Base-by-base conservation (phyloP, 2,113 vertebrate species). In the Megatriorchis doriae region DNA sequence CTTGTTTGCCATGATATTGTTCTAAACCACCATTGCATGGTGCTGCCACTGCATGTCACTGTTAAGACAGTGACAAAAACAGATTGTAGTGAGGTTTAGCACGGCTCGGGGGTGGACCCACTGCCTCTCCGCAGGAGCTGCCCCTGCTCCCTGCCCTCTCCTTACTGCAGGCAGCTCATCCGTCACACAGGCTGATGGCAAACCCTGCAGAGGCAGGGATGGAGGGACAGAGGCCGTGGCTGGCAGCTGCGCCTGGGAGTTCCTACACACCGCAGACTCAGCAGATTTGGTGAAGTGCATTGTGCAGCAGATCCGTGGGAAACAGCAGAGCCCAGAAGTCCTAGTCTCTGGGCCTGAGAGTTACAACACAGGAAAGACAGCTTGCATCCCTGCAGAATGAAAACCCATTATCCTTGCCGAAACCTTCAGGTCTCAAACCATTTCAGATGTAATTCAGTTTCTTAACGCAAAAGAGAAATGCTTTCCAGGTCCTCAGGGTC, bases 21-120 rank as follows among this genome's bases (percentile, higher is more conserved):
- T 65, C 81, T 23, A 47, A 71, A 12, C 38, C 65, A 40, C 71
- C 21, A 8, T 10, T 81, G 86, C 71, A 4, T 27, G 58, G 8
- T 62, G 81, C 86, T 66, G 59, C 81, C 75, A 32, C 71, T 56
- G 77, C 86, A 89, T 40, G 70, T 52, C 90, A 86, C 81, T 78
- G 58, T 78, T 67, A 25, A 27, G 75, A 52, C 81, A 36, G 71
- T 6, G 77, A 86, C 65, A 34, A 63, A 66, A 59, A 6, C 13
- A 22, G 66, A 10, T 4, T 21, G 36, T 3, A 6, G 48, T 1
- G 53, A 78, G 70, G 40, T 43, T 59, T 6, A 11, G 45, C 18
- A 47, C 1, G 5, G 40, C 16, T 23, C 32, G 10, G 81, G 31
- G 9, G 19, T 13, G 34, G 32, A 15, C 31, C n/a, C 31, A 2